Conservation (phyloP, 2,888 invertebrate genomes). For the Acrocera orbiculus region DNA sequence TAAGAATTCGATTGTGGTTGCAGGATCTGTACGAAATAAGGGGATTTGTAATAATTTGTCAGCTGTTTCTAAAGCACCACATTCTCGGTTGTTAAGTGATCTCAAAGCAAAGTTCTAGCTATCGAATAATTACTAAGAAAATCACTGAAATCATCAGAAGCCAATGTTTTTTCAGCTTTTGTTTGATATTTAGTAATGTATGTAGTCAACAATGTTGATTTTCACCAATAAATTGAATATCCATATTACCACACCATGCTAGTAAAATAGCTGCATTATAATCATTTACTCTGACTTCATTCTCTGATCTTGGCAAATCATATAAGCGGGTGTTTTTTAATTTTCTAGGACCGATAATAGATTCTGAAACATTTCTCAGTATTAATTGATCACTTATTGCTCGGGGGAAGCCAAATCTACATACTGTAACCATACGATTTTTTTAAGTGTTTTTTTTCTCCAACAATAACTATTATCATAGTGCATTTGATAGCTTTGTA, state of each 20-base stretch:
- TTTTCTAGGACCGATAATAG: conserved; percentile 7
- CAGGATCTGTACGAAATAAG: conserved; percentile 18
- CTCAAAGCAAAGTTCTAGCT: conserved; percentile 17
- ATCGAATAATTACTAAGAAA: conserved; percentile 18
- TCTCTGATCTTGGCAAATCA: too few species aligned
- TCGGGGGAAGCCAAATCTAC: conserved; percentile 15
- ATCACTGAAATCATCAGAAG: conserved; percentile 12
- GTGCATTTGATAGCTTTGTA: conserved; percentile 8
- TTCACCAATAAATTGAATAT: conserved; percentile 14
- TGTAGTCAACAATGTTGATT: conserved; percentile 6
- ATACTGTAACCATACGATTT: conserved; percentile 9
- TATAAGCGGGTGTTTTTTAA: too few species aligned
- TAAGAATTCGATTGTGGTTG: conserved; percentile 21
- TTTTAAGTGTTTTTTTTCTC: conserved; percentile 11
- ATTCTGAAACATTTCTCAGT: conserved; percentile 10
- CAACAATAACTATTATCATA: conserved; percentile 14
- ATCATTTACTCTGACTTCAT: too few species aligned
- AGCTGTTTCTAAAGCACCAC: conserved; percentile 21
- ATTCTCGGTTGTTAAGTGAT: conserved; percentile 18
- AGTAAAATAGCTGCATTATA: conserved; percentile 13
- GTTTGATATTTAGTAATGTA: conserved; percentile 12
- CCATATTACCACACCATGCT: conserved; percentile 13
- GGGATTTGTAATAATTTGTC: conserved; percentile 18
- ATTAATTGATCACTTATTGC: conserved; percentile 11
- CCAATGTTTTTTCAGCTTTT: conserved; percentile 4